Evolutionary conservation across 2,113 vertebrate genomes (phyloP), one percentile per base, ranked within the genome.

Genomic region (Argyrosomus japonicus): DNA sequence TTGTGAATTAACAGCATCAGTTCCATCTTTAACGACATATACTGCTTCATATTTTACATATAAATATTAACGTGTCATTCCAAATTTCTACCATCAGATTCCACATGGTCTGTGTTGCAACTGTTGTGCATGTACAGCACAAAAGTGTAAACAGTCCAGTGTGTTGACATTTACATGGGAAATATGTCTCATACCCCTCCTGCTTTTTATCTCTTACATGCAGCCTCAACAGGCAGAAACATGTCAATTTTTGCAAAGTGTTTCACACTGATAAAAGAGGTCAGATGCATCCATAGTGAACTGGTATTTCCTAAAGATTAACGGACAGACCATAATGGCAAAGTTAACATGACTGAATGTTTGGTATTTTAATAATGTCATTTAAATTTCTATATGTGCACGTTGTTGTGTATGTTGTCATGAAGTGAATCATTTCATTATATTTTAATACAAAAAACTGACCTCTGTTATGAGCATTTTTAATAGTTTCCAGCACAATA

Each of bases 361-460:
- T 68, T 61, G 19, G 51, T 43, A 45, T 40, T 72, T 61, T 36
- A 60, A 61, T n/a, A 25, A 25, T 32, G 23, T 25, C 0, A 21
- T 27, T 74, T 57, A 21, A 36, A 47, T 48, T 14, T 2, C 51
- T 27, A 47, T 50, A 50, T 19, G n/a, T 58, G 51, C 27, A 40
- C 65, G 29, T 57, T 56, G 27, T 4, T 1, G 0, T 62, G 48
- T 67, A 36, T 53, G 47, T 54, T 27, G 3, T 47, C 36, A 62
- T 81, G 48, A 73, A 73, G 32, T 72, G 45, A 81, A 71, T 77
- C 2, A 70, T 70, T 75, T 63, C 21, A 74, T 71, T 47, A 45
- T 81, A 81, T 77, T 86, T 68, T 50, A 86, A 50, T 73, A 40
- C 2, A 19, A 45, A 67, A 77, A 57, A 48, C 63, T 50, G 25